Percentiles rank a stretch among this genome's conserved stretches.
These are phyloP conservation scores for Synodontis membranacea DNA, from an alignment of 2,113 vertebrate genomes.

Conservation along the genomic window DNA sequence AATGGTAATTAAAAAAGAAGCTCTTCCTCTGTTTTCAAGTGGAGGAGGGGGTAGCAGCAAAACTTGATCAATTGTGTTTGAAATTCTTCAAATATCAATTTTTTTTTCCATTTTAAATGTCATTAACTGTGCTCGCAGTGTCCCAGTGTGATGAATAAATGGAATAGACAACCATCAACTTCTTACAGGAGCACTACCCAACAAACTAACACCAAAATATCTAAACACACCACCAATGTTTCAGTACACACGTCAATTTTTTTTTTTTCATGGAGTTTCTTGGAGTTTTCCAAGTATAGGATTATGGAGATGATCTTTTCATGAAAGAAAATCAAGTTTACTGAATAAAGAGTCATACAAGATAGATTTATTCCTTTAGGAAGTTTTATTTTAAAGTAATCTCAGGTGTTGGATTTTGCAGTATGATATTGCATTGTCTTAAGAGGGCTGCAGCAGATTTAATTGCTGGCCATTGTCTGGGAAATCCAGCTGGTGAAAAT, in stretches of 20 bases:
- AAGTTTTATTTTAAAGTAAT: background rate
- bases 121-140: background rate
- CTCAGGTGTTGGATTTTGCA: background rate
- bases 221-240: background rate
- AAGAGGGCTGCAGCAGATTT: background rate
- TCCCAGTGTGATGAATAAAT: background rate
- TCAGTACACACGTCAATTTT: background rate
- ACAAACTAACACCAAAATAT: background rate
- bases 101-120: background rate
- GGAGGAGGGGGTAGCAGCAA: too few species aligned
- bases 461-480: constrained; percentile 54
- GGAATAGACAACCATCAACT: too few species aligned
- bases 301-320: background rate
- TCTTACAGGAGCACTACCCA: background rate
- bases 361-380: background rate
- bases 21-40: too few species aligned
- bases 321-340: background rate
- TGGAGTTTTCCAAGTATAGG: background rate
- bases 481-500: constrained; percentile 66
- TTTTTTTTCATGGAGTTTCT: too few species aligned
- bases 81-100: background rate
- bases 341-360: background rate
- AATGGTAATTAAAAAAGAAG: too few species aligned
- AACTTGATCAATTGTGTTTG: background rate
- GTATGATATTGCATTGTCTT: background rate